Conservation (phyloP, 2,113 vertebrate genomes). For the Bambusicola thoracicus region DNA sequence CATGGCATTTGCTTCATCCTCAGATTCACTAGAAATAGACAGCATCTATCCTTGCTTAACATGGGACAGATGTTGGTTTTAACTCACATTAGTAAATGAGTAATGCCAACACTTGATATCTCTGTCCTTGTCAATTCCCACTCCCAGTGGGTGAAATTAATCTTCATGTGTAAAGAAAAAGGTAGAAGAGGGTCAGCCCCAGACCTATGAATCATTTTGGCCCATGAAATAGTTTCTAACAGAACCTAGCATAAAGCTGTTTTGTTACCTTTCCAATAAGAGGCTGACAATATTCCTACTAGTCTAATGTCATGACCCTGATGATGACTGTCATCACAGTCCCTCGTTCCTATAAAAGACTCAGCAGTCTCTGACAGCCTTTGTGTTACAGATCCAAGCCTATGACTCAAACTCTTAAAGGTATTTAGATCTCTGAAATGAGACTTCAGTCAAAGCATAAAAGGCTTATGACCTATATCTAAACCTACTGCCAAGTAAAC, state of each 20-base stretch:
- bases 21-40: constrained; percentile 2
- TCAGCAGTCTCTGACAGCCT: not conserved
- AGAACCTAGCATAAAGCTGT: not conserved
- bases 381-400: not conserved
- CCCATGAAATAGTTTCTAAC: not conserved
- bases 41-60: not conserved
- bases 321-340: not conserved
- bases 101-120: not conserved
- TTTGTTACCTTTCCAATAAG: not conserved
- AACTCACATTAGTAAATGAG: not conserved
- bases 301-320: not conserved
- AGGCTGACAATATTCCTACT: not conserved
- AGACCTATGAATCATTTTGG: not conserved
- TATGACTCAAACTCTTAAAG: not conserved
- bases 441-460: not conserved
- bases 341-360: not conserved
- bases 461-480: not conserved
- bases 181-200: not conserved
- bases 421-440: not conserved
- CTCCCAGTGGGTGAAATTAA: not conserved
- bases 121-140: not conserved
- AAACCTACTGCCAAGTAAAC: not conserved
- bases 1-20: not conserved
- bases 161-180: not conserved
- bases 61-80: not conserved